Base-by-base conservation (phyloP, 2,888 invertebrate species). In the Crioceris asparagi region DNA sequence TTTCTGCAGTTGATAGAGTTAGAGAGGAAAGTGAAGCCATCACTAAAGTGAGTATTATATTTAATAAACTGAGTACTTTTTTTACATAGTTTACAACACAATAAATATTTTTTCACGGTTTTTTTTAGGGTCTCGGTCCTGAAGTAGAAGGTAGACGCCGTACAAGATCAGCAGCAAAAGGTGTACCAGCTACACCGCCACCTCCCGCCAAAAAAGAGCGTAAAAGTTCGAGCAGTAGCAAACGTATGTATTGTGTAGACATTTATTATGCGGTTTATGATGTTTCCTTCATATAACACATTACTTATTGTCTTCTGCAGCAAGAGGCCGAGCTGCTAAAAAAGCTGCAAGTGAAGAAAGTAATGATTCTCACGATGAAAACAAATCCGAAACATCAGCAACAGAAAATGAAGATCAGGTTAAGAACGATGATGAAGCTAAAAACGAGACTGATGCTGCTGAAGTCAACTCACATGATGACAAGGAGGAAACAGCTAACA, bases 91-190 rank as follows among this genome's bases (percentile, higher is more conserved):
- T 6, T 16, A 17, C 18, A n/a, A n/a, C n/a, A n/a, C n/a, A n/a
- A n/a, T n/a, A n/a, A n/a, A n/a, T n/a, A n/a, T n/a, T n/a, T n/a
- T n/a, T n/a, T n/a, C n/a, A n/a, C n/a, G n/a, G n/a, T 21, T 14
- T 35, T 12, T 36, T 29, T 10, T 31, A 71, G 71, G 68, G 66
- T 43, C 54, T 71, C 43, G 67, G 66, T 30, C 64, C 67, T 3
- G 71, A 72, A 49, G 62, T 69, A 7, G 72, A 73, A 46, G 72
- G 72, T 3, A 62, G 72, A 43, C 66, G 74, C 43, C 66, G 72
- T 34, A 74, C 74, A 6, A 62, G 74, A 21, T 72, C 72, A 35
- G 69, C 72, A 21, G 71, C 71, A 12, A 64, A 71, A 53, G 72
- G 72, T 10, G 47, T 46, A 3, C 59, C 68, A 12, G 62, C 72